Evolutionary conservation across 2,113 vertebrate species (phyloP).

Genomic region (Ophiodon elongatus): DNA sequence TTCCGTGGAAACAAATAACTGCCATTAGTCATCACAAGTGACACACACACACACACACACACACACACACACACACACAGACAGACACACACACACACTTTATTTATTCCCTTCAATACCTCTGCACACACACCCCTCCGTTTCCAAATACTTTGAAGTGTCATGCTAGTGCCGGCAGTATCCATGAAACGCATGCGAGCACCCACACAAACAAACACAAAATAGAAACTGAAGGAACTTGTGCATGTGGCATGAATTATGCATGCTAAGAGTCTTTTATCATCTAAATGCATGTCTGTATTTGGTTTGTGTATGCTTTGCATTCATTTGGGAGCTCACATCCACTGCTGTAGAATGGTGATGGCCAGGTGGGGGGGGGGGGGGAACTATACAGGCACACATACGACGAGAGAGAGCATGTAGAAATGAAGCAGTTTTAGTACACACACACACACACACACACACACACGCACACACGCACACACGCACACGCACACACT

Average conservation of each 20-base stretch:
- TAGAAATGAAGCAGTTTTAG: constrained; percentile 19
- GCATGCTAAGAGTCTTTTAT: constrained; percentile 59
- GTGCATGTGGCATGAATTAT: constrained; percentile 67
- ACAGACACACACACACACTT: not conserved
- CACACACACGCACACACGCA: too few relatives aligned
- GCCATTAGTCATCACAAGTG: constrained; percentile 61
- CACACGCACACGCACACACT: too few relatives aligned
- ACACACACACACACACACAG: not conserved
- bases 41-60: not conserved
- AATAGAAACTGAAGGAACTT: constrained; percentile 40
- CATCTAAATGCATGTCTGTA: constrained; percentile 66
- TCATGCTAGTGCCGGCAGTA: constrained; percentile 1
- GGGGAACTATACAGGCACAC: not conserved
- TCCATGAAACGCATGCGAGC: constrained; percentile 8
- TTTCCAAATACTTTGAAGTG: constrained; percentile 35
- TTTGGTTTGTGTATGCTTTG: constrained; percentile 56
- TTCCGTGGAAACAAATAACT: constrained; percentile 55
- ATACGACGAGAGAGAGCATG: not conserved
- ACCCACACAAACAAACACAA: constrained; percentile 6
- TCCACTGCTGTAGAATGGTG: constrained; percentile 50
- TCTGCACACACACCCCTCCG: not conserved
- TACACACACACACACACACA: constrained; percentile 3
- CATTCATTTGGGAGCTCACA: constrained; percentile 53
- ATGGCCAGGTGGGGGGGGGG: constrained; percentile 31
- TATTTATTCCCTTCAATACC: not conserved